A percentile compares a stretch with the other conserved stretches of the same genome.
Evolutionary conservation across 1,140 invertebrate genomes (phyloP).

Genomic region (Parasteatoda tepidariorum): DNA sequence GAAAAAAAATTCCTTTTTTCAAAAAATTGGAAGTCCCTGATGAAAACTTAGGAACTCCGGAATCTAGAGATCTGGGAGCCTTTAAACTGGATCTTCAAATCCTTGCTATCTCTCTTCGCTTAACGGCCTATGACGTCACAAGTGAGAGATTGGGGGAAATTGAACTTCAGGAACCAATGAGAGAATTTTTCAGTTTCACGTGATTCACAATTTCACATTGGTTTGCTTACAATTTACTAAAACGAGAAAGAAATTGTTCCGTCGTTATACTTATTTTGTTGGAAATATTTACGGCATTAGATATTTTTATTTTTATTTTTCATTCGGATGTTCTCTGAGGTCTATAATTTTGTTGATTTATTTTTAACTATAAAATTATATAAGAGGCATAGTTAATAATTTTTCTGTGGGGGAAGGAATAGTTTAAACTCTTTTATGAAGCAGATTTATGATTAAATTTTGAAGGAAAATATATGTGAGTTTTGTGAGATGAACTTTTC

Average conservation of each 20-base stretch:
- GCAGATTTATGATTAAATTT: too few species aligned
- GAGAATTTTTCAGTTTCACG: neutral
- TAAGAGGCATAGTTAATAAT: too few species aligned
- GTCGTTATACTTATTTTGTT: neutral
- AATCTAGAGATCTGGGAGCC: neutral
- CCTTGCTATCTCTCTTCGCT: neutral
- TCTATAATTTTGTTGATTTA: too few species aligned
- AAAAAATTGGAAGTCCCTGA: too few species aligned
- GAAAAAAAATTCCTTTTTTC: neutral
- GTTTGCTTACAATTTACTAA: constrained; percentile 27
- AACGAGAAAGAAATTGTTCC: too few species aligned
- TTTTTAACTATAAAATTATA: too few species aligned
- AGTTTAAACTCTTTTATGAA: too few species aligned
- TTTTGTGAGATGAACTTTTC: too few species aligned
- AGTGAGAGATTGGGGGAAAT: neutral
- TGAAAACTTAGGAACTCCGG: neutral
- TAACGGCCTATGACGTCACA: constrained; percentile 17
- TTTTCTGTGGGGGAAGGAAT: too few species aligned
- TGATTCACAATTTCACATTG: constrained; percentile 1
- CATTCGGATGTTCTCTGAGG: neutral
- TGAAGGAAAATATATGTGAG: too few species aligned
- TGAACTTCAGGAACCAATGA: constrained; percentile 13
- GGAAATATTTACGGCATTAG: neutral
- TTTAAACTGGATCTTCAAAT: constrained; percentile 16
- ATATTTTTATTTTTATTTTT: neutral